Evolutionary conservation across 2,113 vertebrate genomes (phyloP), one percentile per base, ranked within the genome.

Genomic region (Illadopsis cleaveri): DNA sequence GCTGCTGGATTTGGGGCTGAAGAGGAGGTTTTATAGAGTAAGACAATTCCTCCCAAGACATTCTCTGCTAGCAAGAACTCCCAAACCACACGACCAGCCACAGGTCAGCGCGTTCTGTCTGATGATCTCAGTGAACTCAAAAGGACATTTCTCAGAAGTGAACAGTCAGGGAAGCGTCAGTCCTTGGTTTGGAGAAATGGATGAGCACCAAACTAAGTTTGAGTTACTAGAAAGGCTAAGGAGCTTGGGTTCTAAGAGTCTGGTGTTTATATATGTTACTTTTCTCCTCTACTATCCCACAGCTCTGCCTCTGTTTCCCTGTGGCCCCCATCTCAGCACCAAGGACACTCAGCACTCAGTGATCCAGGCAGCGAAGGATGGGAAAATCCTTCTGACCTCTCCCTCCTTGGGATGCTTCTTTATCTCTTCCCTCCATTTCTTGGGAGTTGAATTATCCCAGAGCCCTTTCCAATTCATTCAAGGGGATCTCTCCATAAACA

Each of bases 271-370:
- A 14, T 4, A 22, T 0, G 0, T n/a, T 16, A 6, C 15, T 82
- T 24, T 54, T 57, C 15, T 68, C 57, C 47, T 85, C 65, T 7
- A 2, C 35, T 45, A 4, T 16, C 23, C 37, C 7, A 0, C 23
- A 56, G 44, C 33, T 64, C 78, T 64, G 44, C 20, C 42, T 31
- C 35, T 16, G 17, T 18, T 44, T 37, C 61, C 35, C 25, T 27
- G 35, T 10, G 30, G 30, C 5, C 7, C 6, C 12, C 1, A 0
- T 31, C 17, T 51, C n/a, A 6, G 82, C 9, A 81, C 37, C 20
- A 33, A 54, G 38, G 37, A 79, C 19, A 7, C 0, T 3, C 44
- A 58, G 15, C 0, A 2, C 27, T 53, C 1, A 0, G 15, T 16
- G 25, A 8, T 57, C 58, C 33, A 31, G 15, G 35, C 48, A 84